Base-by-base conservation (phyloP, 1,140 invertebrate species). In the Caenorhabditis elegans region DNA sequence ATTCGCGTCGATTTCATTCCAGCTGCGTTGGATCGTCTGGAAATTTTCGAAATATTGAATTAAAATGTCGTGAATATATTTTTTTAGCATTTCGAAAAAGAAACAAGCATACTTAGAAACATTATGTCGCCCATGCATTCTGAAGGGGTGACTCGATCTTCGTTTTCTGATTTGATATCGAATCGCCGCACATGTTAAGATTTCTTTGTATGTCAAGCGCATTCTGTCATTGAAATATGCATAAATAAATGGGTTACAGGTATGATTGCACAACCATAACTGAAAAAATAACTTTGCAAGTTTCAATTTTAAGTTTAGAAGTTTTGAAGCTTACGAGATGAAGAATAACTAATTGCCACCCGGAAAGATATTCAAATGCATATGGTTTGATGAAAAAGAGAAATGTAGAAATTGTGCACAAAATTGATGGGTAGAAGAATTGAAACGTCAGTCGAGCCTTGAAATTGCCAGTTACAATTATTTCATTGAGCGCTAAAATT, bases 141-240 rank as follows among this genome's bases (percentile, higher is more conserved):
- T 53, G 78, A 85, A 82, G n/a, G 77, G 60, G 49, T 76, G 34
- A 31, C 65, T 65, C 46, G 84, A 81, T 65, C 81, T 43, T 24
- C 84, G 80, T 60, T 86, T 86, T 13, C 78, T 79, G 11, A 87
- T 76, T 26, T 65, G 22, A 43, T 84, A 85, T 46, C 87, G 84
- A 5, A 87, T 26, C 5, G 70, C 43, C 19, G 81, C 83, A 60
- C 87, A 88, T 17, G 86, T 85, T 17, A 88, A 34, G 43, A 88
- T 70, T 76, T 88, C 86, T 19, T 79, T 78, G 51, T 88, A 88
- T 4, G 87, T 84, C 36, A 83, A 19, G 19, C 87, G 82, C 87
- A 88, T 88, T 39, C 87, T 49, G 48, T 88, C 87, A 60, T 88
- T 88, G 78, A 88, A 88, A 55, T 88, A 88, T 2, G 87, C 84